phyloP scores from a whole-genome alignment of 2,113 vertebrate species.

The Myotis lucifugus region DNA sequence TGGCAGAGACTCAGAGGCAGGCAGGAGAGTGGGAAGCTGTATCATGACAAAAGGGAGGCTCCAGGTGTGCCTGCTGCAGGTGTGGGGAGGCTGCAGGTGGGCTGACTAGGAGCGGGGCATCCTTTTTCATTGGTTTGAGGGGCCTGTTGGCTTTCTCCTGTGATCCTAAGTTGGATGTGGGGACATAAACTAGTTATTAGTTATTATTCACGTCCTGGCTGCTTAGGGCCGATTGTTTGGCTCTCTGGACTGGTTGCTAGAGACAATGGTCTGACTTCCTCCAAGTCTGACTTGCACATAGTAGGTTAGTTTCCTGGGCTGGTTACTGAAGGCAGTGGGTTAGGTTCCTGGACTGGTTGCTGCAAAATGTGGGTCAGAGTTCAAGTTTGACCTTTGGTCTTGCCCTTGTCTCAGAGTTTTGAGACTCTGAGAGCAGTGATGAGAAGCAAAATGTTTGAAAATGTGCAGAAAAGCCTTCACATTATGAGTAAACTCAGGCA shows the following conservation, averaged over 20 bases:
- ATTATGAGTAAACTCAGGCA: background rate
- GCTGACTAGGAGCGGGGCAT: rapidly evolving
- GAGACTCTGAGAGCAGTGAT: background rate
- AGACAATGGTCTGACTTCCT: background rate
- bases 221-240: background rate
- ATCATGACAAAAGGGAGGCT: background rate
- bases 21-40: background rate
- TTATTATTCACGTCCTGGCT: background rate
- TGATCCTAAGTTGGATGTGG: background rate
- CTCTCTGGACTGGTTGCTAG: background rate
- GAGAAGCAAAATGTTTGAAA: background rate
- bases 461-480: background rate
- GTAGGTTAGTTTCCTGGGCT: background rate
- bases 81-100: background rate
- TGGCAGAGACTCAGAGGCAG: background rate
- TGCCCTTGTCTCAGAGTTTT: background rate
- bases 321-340: background rate
- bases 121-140: too few species aligned
- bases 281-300: background rate
- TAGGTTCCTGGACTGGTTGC: background rate
- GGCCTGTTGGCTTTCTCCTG: background rate
- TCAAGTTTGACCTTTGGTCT: background rate
- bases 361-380: background rate
- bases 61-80: too few species aligned
- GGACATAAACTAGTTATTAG: background rate